Evolutionary conservation across 2,113 vertebrate genomes (phyloP).

Genomic region (Hydrolagus affinis): DNA sequence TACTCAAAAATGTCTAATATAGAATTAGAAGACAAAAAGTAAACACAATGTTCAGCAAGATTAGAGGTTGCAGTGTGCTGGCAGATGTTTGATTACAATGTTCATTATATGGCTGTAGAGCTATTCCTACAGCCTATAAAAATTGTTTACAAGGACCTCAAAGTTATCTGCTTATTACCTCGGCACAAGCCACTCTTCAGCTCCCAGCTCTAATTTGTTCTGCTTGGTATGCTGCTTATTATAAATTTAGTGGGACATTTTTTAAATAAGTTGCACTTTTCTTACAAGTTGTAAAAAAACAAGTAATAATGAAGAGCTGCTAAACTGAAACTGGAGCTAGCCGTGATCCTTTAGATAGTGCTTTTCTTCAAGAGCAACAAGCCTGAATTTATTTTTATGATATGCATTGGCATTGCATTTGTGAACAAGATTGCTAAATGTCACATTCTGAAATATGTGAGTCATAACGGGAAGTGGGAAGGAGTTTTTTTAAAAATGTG

Average conservation of each 20-base stretch:
- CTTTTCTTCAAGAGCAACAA: no score
- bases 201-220: not conserved
- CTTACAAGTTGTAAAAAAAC: not conserved
- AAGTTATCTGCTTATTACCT: not conserved
- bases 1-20: not conserved
- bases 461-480: no score
- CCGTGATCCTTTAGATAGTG: no score
- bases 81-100: slow-evolving; percentile 23
- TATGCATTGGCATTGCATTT: no score
- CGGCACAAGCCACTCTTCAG: not conserved
- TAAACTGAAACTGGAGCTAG: not conserved
- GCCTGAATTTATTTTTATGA: no score
- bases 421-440: no score
- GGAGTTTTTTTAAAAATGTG: no score
- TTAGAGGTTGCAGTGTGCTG: not conserved
- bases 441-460: no score
- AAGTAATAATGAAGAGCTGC: slow-evolving; percentile 6
- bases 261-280: not conserved
- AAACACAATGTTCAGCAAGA: not conserved
- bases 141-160: not conserved
- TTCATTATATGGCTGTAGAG: slow-evolving; percentile 2
- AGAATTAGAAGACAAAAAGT: not conserved
- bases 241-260: not conserved
- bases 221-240: not conserved
- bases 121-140: not conserved